Evolutionary conservation across 2,888 invertebrate genomes (phyloP).

Genomic region (Mimas tiliae): DNA sequence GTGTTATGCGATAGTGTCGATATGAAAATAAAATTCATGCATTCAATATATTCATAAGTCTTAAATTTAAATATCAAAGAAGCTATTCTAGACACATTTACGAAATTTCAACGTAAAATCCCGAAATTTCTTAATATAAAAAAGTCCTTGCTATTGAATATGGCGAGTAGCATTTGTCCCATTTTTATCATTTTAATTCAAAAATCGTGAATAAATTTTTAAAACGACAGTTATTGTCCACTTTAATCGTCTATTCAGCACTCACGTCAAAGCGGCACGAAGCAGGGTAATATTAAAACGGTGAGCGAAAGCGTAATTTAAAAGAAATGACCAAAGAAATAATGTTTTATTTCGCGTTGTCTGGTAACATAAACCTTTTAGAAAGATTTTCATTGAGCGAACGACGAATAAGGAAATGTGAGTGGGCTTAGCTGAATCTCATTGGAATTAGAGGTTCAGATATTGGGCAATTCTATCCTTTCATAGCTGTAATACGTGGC

Average conservation of each 20-base stretch:
- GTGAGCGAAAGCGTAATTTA: constrained; percentile 55
- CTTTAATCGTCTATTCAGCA: constrained; percentile 47
- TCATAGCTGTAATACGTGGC: constrained; percentile 57
- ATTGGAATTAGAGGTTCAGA: constrained; percentile 56
- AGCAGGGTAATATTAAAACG: constrained; percentile 51
- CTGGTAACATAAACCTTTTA: constrained; percentile 62
- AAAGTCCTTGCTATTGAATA: constrained; percentile 25
- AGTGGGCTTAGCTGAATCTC: constrained; percentile 62
- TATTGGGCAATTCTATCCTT: constrained; percentile 61
- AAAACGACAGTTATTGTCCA: constrained; percentile 43
- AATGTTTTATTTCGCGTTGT: constrained; percentile 52
- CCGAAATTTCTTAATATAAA: constrained; percentile 8
- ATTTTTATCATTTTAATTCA: constrained; percentile 35
- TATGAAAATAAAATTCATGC: background rate
- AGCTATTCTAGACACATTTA: background rate
- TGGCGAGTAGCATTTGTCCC: constrained; percentile 32
- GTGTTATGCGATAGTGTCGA: background rate
- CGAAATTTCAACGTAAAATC: background rate
- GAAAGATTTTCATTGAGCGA: constrained; percentile 58
- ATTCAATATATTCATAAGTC: background rate
- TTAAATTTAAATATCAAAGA: background rate
- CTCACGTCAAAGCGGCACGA: constrained; percentile 43
- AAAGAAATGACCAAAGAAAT: constrained; percentile 49
- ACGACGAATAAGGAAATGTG: constrained; percentile 60
- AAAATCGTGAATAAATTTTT: constrained; percentile 44